Evolutionary conservation across 2,888 invertebrate genomes (phyloP).

Genomic region (Stegophylla sp.): DNA sequence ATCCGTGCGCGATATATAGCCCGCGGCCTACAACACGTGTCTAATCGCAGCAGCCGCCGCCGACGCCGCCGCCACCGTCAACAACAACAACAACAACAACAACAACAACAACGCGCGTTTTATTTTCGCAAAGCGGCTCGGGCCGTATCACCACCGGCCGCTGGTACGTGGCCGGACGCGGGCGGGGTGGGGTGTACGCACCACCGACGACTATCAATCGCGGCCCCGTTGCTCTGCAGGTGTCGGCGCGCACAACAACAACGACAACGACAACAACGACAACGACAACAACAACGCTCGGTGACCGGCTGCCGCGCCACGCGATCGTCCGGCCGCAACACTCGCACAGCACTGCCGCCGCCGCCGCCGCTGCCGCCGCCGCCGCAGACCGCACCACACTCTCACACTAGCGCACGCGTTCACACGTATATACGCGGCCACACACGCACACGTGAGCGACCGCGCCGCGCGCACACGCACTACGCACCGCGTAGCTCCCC

Average conservation of each 20-base stretch:
- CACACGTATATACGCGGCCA: not conserved
- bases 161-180: too few relatives aligned
- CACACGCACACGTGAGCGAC: constrained; percentile 1
- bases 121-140: not conserved
- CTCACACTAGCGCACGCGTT: not conserved
- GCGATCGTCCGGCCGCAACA: constrained; percentile 40
- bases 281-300: not conserved
- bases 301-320: constrained; percentile 63
- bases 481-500: constrained; percentile 4
- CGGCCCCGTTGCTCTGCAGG: too few relatives aligned
- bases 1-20: constrained; percentile 65
- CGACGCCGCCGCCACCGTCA: not conserved
- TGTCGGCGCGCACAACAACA: too few relatives aligned
- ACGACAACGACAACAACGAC: not conserved
- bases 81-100: not conserved
- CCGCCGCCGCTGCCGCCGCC: constrained; percentile 13
- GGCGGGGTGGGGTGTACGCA: too few relatives aligned
- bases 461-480: constrained; percentile 44
- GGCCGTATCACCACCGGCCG: not conserved
- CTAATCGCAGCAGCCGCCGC: not conserved
- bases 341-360: constrained; percentile 47
- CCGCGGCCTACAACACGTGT: constrained; percentile 2
- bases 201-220: too few relatives aligned
- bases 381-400: constrained; percentile 20
- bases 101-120: not conserved